phyloP scores from a whole-genome alignment of 2,113 vertebrate genomes.

The Stictonetta naevosa region DNA sequence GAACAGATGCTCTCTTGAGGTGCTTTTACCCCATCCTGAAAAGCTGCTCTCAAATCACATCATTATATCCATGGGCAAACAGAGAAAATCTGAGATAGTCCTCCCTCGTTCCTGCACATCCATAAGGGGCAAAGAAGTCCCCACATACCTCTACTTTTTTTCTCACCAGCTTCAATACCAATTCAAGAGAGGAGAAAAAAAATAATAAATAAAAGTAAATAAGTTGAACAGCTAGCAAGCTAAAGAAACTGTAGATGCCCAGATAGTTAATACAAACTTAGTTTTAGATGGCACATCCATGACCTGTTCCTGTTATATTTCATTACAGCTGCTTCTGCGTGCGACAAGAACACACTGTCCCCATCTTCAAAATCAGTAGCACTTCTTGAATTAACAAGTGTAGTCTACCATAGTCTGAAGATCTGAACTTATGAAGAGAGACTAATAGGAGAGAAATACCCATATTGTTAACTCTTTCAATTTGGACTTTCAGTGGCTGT shows the following conservation, averaged over 20 bases:
- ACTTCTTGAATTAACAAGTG: slow-evolving; percentile 7
- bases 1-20: neutral
- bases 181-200: neutral
- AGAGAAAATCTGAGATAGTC: neutral
- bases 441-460: neutral
- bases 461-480: neutral
- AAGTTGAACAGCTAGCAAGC: neutral
- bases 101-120: neutral
- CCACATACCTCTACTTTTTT: neutral
- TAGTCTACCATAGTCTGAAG: neutral
- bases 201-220: neutral
- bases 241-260: neutral
- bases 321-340: slow-evolving; percentile 10
- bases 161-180: neutral
- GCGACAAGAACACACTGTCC: slow-evolving; percentile 56
- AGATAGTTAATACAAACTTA: neutral
- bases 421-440: neutral
- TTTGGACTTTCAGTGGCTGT: neutral
- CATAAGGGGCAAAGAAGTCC: neutral
- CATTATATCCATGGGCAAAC: neutral
- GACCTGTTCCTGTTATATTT: neutral
- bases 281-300: neutral
- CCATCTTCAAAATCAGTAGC: neutral
- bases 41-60: neutral
- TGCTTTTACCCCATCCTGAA: neutral